A percentile compares a stretch with the other conserved stretches of the same genome.
Conservation (phyloP, 2,888 invertebrate species). For the Drosophila borealis region DNA sequence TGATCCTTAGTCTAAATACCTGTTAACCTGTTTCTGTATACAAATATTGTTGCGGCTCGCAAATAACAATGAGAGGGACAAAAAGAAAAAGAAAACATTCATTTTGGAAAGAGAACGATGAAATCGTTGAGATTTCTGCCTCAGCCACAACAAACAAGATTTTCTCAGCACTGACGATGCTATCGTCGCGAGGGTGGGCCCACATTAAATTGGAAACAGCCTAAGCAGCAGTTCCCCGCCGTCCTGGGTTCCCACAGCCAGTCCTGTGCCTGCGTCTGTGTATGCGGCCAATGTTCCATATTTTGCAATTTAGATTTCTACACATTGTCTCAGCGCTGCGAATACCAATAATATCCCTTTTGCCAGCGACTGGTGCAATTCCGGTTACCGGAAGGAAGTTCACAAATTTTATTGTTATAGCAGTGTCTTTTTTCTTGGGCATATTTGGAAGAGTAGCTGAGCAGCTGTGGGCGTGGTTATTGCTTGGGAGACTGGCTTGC, state of each 20-base stretch:
- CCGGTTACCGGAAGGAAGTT: conserved; percentile 77
- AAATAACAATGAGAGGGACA: conserved; percentile 35
- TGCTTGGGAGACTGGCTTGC: not conserved
- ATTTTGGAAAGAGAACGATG: conserved; percentile 8
- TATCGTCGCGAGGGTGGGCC: conserved; percentile 77
- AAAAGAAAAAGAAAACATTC: conserved; percentile 5
- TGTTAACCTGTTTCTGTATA: conserved; percentile 67
- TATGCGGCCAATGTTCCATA: conserved; percentile 53
- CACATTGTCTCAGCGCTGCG: conserved; percentile 51
- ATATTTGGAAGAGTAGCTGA: conserved; percentile 36
- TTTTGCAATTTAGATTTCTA: conserved; percentile 79
- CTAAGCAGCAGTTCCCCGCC: conserved; percentile 22
- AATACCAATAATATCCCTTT: conserved; percentile 56
- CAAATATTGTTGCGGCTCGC: conserved; percentile 54
- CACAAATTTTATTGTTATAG: conserved; percentile 53
- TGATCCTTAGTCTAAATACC: conserved; percentile 71
- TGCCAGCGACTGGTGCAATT: conserved; percentile 49
- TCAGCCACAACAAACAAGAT: conserved; percentile 71
- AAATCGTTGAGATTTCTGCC: conserved; percentile 27
- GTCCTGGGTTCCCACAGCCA: conserved; percentile 59
- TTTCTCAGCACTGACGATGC: conserved; percentile 73
- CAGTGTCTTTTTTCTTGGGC: conserved; percentile 24
- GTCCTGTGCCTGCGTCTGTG: conserved; percentile 11
- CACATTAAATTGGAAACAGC: conserved; percentile 72
- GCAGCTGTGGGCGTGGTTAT: conserved; percentile 31